Base-by-base conservation (phyloP, 2,888 invertebrate species). In the Oscheius sp. region DNA sequence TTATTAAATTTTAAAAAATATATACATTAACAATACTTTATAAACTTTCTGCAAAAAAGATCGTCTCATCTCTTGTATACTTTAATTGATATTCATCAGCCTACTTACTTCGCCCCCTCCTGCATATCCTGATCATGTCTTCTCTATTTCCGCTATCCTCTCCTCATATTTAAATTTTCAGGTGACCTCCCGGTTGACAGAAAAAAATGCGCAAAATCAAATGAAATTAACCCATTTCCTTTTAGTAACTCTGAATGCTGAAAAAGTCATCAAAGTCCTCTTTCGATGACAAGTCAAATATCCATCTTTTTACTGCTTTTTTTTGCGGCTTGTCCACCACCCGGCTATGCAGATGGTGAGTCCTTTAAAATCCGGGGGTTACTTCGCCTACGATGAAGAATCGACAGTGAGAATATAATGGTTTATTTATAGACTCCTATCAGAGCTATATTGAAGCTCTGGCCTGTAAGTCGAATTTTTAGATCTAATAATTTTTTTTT, bases 381-480 rank as follows among this genome's bases (percentile, higher is more conserved):
- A 12, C 49, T 30, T 33, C 20, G 22, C 28, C 61, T 33, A 30
- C 30, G 6, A 30, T 26, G 8, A 17, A 22, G 5, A 12, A 30
- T 6, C 26, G 12, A 51, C 33, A n/a, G n/a, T n/a, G n/a, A n/a
- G n/a, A n/a, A n/a, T n/a, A n/a, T n/a, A n/a, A n/a, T n/a, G 17
- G 14, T 38, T 24, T 26, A n/a, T 71, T 74, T 73, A 71, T 77
- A 70, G 78, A 75, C 38, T 70, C 75, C 22, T 81, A 81, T 68
- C 81, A 81, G 73, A 79, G 75, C 70, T 81, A 81, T 77, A 81
- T 81, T 71, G 74, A 78, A 50, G 77, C 80, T 51, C 73, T 81
- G 54, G 79, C 81, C n/a, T 81, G 81, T 81, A 73, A 81, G 81
- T 80, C 56, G 20, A 14, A 45, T 32, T 56, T 44, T 38, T 33